A percentile compares a stretch with the other conserved stretches of the same genome.
These are phyloP conservation scores for Pseudomyrmex dendroicus DNA, from an alignment of 1,140 invertebrate species.

Conservation along the genomic window DNA sequence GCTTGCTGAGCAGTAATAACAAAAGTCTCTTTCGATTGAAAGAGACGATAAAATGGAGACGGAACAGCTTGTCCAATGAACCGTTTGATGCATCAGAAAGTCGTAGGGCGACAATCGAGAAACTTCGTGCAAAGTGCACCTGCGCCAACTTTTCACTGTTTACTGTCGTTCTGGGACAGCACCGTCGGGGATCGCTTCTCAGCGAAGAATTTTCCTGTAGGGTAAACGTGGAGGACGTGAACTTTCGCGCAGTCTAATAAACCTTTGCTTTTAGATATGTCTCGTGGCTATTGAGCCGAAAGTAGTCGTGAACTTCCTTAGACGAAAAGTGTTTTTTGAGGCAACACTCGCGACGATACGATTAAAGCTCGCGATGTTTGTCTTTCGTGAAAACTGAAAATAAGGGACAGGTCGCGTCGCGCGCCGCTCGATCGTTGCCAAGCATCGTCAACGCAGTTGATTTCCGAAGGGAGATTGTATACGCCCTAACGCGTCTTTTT, in stretches of 20 bases:
- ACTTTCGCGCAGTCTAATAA: background rate
- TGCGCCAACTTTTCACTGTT: slow-evolving; percentile 20
- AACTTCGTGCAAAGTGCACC: slow-evolving; percentile 40
- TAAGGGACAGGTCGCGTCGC: background rate
- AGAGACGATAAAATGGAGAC: background rate
- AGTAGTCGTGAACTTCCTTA: background rate
- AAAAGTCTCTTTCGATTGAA: slow-evolving; percentile 12
- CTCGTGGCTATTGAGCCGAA: background rate
- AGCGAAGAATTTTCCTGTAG: background rate
- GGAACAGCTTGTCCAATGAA: slow-evolving; percentile 8
- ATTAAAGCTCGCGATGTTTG: background rate
- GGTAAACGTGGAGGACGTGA: background rate
- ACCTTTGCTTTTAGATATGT: background rate
- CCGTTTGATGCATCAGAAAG: slow-evolving; percentile 13
- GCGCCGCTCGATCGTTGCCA: background rate
- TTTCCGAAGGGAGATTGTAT: slow-evolving; percentile 27
- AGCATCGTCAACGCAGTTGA: background rate
- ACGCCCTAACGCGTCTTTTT: slow-evolving; percentile 17
- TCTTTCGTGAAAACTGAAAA: background rate
- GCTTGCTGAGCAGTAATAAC: background rate
- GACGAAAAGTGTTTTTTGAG: background rate
- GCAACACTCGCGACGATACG: background rate
- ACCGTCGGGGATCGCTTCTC: background rate
- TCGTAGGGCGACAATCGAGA: slow-evolving; percentile 44
- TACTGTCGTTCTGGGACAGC: slow-evolving; percentile 5